These are phyloP conservation scores for Darevskia nairensis DNA, from an alignment of 2,797 vertebrate species.

Conservation along the genomic window DNA sequence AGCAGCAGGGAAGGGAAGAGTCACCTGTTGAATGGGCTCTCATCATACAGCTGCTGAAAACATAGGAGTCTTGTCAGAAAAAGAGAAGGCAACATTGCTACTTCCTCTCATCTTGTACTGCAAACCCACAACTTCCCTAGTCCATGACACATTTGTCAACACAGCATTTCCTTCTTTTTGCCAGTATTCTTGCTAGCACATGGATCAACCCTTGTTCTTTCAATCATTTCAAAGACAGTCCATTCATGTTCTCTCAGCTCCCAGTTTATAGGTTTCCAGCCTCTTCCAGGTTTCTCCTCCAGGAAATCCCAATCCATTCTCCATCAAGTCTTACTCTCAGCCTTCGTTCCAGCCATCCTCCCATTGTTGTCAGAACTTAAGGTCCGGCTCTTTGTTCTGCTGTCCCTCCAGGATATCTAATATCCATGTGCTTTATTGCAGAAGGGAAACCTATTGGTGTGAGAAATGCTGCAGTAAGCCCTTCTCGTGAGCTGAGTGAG, in stretches of 20 bases:
- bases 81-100: neutral
- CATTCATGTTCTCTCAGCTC: neutral
- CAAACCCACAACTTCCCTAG: neutral
- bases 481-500: slow-evolving; percentile 32
- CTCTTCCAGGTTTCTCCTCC: neutral
- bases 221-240: neutral
- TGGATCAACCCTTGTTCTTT: neutral
- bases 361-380: neutral
- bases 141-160: neutral
- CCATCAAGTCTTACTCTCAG: neutral
- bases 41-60: neutral
- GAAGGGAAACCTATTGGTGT: neutral
- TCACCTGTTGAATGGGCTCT: neutral
- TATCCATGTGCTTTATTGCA: slow-evolving; percentile 50
- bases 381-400: neutral
- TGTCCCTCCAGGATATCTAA: neutral
- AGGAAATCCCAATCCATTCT: neutral
- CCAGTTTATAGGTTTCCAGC: neutral
- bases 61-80: neutral
- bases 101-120: too few species aligned
- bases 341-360: neutral
- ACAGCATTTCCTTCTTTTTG: neutral
- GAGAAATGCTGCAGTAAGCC: accelerated
- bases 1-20: neutral
- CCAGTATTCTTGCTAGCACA: neutral